Percentiles rank a stretch among this genome's conserved stretches.
phyloP scores from a whole-genome alignment of 1,140 invertebrate genomes.

The Chrysopa pallens region DNA sequence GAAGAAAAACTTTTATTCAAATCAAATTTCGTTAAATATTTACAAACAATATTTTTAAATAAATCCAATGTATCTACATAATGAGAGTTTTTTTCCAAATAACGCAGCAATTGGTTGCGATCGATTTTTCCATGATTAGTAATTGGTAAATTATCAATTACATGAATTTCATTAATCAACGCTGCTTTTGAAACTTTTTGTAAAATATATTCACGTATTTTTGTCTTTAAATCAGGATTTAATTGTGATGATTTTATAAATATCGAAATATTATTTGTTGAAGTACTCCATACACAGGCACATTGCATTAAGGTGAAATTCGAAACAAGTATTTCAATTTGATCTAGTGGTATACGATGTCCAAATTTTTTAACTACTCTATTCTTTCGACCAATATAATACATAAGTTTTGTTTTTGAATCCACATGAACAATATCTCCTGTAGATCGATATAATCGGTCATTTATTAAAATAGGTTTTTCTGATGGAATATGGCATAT shows the following conservation, averaged over 20 bases:
- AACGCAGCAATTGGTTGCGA: constrained; percentile 16
- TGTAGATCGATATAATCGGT: constrained; percentile 36
- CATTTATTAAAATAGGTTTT: constrained; percentile 16
- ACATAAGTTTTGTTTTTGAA: constrained; percentile 26
- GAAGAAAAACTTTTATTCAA: constrained; percentile 25
- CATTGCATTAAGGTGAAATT: constrained; percentile 27
- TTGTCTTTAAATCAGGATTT: constrained; percentile 24
- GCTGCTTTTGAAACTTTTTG: constrained; percentile 11
- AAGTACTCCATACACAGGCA: constrained; percentile 28
- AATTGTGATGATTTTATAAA: constrained; percentile 26
- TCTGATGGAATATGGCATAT: constrained; percentile 40
- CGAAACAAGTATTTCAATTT: constrained; percentile 34
- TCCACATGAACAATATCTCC: constrained; percentile 42
- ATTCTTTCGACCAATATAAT: constrained; percentile 43
- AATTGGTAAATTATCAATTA: constrained; percentile 30
- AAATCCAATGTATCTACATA: constrained; percentile 5
- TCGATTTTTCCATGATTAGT: constrained; percentile 39
- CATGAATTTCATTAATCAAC: constrained; percentile 32
- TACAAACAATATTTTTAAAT: constrained; percentile 18
- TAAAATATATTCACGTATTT: constrained; percentile 20
- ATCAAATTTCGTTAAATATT: constrained; percentile 11
- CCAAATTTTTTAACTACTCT: constrained; percentile 56
- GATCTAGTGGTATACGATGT: constrained; percentile 37
- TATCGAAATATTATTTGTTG: constrained; percentile 26
- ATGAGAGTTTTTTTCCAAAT: constrained; percentile 6